These are phyloP conservation scores for Sceliomorpha sp. DNA, from an alignment of 2,888 invertebrate species.

Conservation along the genomic window DNA sequence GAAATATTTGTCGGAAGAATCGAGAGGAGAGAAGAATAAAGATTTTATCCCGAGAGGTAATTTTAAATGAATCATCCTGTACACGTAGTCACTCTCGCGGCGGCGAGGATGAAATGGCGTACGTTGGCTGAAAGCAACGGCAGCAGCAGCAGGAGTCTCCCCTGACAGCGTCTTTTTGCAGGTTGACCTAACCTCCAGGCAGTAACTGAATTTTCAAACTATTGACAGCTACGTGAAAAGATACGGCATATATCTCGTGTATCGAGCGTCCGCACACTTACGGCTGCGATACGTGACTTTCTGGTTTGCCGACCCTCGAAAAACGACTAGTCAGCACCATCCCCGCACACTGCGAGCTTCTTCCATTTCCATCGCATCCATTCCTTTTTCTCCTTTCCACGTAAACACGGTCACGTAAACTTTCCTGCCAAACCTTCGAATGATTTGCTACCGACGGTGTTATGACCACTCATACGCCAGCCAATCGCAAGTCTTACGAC, in stretches of 20 bases:
- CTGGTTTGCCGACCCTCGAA: slow-evolving; percentile 44
- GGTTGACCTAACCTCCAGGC: slow-evolving; percentile 38
- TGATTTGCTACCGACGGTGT: slow-evolving; percentile 35
- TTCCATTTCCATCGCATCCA: slow-evolving; percentile 14
- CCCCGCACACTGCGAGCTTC: slow-evolving; percentile 27
- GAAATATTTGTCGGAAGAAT: slow-evolving; percentile 28
- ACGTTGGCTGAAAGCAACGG: slow-evolving; percentile 36
- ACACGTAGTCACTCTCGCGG: neutral
- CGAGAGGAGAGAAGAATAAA: slow-evolving; percentile 6
- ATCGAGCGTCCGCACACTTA: slow-evolving; percentile 50
- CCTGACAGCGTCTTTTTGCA: slow-evolving; percentile 3
- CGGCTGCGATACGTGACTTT: slow-evolving; percentile 55
- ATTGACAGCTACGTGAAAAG: slow-evolving; percentile 56
- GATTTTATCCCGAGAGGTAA: neutral
- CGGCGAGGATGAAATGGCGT: slow-evolving; percentile 11
- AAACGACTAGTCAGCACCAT: slow-evolving; percentile 52
- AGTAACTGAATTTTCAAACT: slow-evolving; percentile 52
- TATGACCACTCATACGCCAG: slow-evolving; percentile 34
- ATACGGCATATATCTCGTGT: slow-evolving; percentile 62
- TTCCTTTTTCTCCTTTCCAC: slow-evolving; percentile 14
- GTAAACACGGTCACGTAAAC: slow-evolving; percentile 46
- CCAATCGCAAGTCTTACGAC: slow-evolving; percentile 24
- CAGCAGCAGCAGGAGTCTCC: slow-evolving; percentile 8
- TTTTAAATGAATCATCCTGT: slow-evolving; percentile 3
- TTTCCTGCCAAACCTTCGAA: slow-evolving; percentile 27